These are phyloP conservation scores for Drosophila formosana DNA, from an alignment of 2,888 invertebrate genomes.

Conservation along the genomic window DNA sequence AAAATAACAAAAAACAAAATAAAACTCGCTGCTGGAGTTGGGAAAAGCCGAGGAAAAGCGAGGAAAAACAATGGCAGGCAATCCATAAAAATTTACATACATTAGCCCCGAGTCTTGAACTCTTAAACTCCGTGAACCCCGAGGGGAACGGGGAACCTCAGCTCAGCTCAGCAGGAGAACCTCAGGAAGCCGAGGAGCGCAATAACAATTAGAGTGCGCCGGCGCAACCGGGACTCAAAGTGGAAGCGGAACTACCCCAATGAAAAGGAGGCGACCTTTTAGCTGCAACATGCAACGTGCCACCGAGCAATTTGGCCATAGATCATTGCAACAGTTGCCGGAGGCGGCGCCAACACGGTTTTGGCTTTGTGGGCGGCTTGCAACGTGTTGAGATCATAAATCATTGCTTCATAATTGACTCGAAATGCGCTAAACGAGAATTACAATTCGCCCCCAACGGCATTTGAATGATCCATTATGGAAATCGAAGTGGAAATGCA, in stretches of 20 bases:
- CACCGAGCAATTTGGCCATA: slow-evolving; percentile 49
- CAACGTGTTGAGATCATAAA: slow-evolving; percentile 67
- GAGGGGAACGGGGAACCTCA: slow-evolving; percentile 23
- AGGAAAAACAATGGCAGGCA: slow-evolving; percentile 53
- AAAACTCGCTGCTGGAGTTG: neutral
- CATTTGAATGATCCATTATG: slow-evolving; percentile 54
- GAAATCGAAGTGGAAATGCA: slow-evolving; percentile 19
- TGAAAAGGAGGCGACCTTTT: slow-evolving; percentile 20
- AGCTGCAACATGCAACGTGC: slow-evolving; percentile 5
- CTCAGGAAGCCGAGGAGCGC: slow-evolving; percentile 11
- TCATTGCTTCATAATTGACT: slow-evolving; percentile 66
- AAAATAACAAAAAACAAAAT: slow-evolving; percentile 56
- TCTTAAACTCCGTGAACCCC: slow-evolving; percentile 6
- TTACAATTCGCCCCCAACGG: slow-evolving; percentile 10
- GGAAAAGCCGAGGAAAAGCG: slow-evolving; percentile 5
- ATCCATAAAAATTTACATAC: slow-evolving; percentile 77
- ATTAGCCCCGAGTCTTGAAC: slow-evolving; percentile 43
- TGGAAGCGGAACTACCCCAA: slow-evolving; percentile 62
- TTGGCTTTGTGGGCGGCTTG: slow-evolving; percentile 1
- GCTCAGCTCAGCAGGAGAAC: neutral
- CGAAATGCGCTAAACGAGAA: slow-evolving; percentile 18
- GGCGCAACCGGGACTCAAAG: slow-evolving; percentile 43
- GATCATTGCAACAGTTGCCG: slow-evolving; percentile 52
- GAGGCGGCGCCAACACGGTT: slow-evolving; percentile 25
- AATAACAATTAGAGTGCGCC: slow-evolving; percentile 79